phyloP scores from a whole-genome alignment of 2,797 vertebrate genomes.

The Ataeniobius toweri region DNA sequence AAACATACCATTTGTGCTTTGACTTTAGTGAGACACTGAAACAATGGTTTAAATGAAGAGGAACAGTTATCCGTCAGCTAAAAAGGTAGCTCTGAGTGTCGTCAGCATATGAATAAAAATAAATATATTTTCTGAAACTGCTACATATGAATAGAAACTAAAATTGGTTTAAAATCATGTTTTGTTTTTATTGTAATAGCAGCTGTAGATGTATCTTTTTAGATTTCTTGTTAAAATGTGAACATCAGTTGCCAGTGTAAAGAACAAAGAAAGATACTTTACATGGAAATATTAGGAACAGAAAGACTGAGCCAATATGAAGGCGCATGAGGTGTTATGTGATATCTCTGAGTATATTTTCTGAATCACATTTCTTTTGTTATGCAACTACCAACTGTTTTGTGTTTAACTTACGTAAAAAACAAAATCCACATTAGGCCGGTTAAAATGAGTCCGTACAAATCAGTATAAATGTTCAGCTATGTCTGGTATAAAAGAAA shows the following conservation, averaged over 20 bases:
- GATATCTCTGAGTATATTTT: background rate
- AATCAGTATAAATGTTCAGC: too few species aligned
- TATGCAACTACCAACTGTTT: background rate
- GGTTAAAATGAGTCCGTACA: background rate
- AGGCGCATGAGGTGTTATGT: background rate
- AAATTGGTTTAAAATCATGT: background rate
- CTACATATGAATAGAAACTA: background rate
- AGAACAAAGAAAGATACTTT: background rate
- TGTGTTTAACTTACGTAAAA: background rate
- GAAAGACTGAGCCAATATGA: background rate
- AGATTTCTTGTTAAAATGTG: background rate
- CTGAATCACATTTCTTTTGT: background rate
- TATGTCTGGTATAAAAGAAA: background rate
- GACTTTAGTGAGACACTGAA: too few species aligned
- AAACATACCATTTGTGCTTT: too few species aligned
- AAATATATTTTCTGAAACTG: too few species aligned
- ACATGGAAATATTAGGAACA: background rate
- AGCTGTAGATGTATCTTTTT: background rate
- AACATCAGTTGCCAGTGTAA: background rate
- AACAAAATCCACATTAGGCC: background rate
- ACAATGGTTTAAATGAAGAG: too few species aligned
- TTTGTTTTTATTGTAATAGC: background rate
- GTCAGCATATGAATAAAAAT: too few species aligned
- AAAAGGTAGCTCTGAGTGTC: too few species aligned
- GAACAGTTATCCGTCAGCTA: too few species aligned